phyloP scores from a whole-genome alignment of 2,888 invertebrate species.

The Athalia rosae region DNA sequence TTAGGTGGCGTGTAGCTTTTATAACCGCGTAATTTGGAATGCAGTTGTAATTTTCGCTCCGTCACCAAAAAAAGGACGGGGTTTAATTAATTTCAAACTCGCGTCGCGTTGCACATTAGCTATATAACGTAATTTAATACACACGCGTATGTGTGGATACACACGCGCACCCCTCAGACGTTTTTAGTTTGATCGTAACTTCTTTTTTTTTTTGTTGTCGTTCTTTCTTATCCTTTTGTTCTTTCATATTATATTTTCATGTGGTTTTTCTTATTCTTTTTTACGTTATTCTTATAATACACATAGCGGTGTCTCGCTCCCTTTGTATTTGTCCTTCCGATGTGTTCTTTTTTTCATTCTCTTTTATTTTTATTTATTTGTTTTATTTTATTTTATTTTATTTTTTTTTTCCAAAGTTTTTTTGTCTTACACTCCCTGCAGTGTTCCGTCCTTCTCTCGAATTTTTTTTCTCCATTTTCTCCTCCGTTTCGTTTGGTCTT shows the following conservation, averaged over 20 bases:
- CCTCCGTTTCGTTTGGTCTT: constrained; percentile 35
- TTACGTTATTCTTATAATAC: background rate
- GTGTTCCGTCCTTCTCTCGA: background rate
- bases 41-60: constrained; percentile 25
- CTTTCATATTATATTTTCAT: background rate
- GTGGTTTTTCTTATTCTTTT: background rate
- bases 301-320: constrained; percentile 35
- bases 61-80: constrained; percentile 34
- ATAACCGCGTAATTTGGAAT: constrained; percentile 17
- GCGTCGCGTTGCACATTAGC: constrained; percentile 14
- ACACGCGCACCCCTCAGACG: constrained; percentile 8
- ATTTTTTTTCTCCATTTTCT: constrained; percentile 21
- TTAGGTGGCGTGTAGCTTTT: background rate
- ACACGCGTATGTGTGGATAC: too few species aligned
- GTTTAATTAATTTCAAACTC: constrained; percentile 45
- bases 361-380: background rate
- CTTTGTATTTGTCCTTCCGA: constrained; percentile 32
- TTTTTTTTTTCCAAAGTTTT: background rate
- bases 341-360: background rate
- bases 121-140: background rate
- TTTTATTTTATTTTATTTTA: constrained; percentile 7
- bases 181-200: constrained; percentile 15
- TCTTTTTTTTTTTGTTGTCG: background rate
- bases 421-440: background rate
- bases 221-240: too few species aligned